Base-by-base conservation (phyloP, 1,140 invertebrate species). In the Brachionus plicatilis region DNA sequence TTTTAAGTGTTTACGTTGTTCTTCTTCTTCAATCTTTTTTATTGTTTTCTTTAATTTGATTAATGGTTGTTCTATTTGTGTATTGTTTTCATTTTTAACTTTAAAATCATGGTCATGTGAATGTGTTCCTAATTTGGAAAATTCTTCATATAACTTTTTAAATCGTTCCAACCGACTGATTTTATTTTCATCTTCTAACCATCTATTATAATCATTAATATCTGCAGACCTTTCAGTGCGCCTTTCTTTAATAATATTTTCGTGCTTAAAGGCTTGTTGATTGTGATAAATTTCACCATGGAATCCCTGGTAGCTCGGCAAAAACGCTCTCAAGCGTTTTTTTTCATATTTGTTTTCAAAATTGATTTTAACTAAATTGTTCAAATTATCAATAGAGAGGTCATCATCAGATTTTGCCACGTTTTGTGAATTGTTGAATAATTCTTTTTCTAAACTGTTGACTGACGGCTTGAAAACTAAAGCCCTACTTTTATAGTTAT, bases 101-200 rank as follows among this genome's bases (percentile, higher is more conserved):
- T 50, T 37, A 50, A 76, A 50, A 50, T 76, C 72, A 14, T 76
- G 43, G 8, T 76, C 68, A 9, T 72, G 37, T 0, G 8, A n/a
- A 12, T 72, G 33, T 17, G 33, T 72, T 5, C 12, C 33, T 47
- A 80, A 37, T 37, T 65, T 80, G 20, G 50, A 65, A 65, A 80
- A 68, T 82, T 82, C 79, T 27, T 60, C 24, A 65, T 82, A 56
- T 37, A 82, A 68, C 33, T 47, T 33, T 17, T 82, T 82, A 37
- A 65, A 82, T 20, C 79, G 33, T 33, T 82, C 79, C 12, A 82
- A 24, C 7, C 33, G 20, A 68, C 79, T 82, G 3, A 12, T 65
- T 27, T 82, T 65, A 11, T 9, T 14, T 65, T 82, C 79, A 29
- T 65, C 37, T 24, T 82, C 53, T 17, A 82, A 14, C 79, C 79